These are phyloP conservation scores for Malacosoma neustria DNA, from an alignment of 2,888 invertebrate species.

Conservation along the genomic window DNA sequence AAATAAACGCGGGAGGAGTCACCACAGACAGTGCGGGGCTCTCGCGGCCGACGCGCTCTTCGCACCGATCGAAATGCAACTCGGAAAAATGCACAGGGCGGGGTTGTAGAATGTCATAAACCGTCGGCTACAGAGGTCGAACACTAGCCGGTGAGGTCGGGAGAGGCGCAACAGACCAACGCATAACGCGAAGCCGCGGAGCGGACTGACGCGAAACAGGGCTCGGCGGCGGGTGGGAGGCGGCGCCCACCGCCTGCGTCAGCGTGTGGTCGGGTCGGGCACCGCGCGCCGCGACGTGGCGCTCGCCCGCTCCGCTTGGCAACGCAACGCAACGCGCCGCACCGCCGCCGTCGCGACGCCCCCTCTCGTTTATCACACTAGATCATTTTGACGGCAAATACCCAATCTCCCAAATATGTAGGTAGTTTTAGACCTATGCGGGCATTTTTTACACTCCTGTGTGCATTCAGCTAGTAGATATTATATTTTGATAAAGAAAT, in stretches of 20 bases:
- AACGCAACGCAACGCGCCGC: slow-evolving; percentile 25
- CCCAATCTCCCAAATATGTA: neutral
- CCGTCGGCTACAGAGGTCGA: slow-evolving; percentile 66
- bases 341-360: slow-evolving; percentile 20
- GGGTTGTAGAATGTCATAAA: slow-evolving; percentile 71
- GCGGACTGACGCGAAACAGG: slow-evolving; percentile 40
- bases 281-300: slow-evolving; percentile 30
- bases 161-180: slow-evolving; percentile 35
- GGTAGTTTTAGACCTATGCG: neutral
- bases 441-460: no score
- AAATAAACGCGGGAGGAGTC: slow-evolving; percentile 63
- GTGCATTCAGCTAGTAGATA: no score
- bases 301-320: slow-evolving; percentile 30
- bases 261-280: slow-evolving; percentile 39
- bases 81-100: slow-evolving; percentile 68
- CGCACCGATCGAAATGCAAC: slow-evolving; percentile 61
- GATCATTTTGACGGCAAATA: slow-evolving; percentile 6
- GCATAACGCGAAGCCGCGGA: slow-evolving; percentile 48
- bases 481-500: no score
- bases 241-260: slow-evolving; percentile 16
- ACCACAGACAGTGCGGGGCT: slow-evolving; percentile 38
- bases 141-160: slow-evolving; percentile 46
- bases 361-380: slow-evolving; percentile 17
- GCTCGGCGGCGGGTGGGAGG: slow-evolving; percentile 20
- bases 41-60: slow-evolving; percentile 48